Evolutionary conservation across 2,113 vertebrate genomes (phyloP).

Genomic region (Orientallactaga bullata): DNA sequence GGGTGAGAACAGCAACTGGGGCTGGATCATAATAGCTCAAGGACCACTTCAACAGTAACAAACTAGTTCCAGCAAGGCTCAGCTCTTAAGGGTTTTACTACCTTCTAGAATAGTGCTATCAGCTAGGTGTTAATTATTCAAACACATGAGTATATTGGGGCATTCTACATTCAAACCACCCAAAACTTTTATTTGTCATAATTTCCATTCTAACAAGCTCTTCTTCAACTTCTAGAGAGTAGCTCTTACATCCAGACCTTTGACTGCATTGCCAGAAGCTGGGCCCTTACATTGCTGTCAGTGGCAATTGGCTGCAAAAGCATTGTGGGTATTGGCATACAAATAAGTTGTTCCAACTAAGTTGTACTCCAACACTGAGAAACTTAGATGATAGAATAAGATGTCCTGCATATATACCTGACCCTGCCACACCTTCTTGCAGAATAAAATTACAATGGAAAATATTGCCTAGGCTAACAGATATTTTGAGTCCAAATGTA

Average conservation of each 20-base stretch:
- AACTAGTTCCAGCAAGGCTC: too few species aligned
- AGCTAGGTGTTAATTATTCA: too few species aligned
- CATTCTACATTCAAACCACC: too few species aligned
- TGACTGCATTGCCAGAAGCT: neutral
- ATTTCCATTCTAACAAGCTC: neutral
- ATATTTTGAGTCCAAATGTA: neutral
- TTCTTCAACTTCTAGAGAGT: conserved; percentile 30
- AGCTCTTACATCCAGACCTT: neutral
- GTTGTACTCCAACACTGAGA: neutral
- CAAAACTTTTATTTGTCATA: neutral
- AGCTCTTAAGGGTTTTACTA: too few species aligned
- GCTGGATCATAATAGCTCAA: too few species aligned
- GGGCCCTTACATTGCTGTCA: neutral
- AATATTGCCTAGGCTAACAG: neutral
- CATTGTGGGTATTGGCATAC: conserved; percentile 1
- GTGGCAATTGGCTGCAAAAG: neutral
- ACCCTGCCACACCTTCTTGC: neutral
- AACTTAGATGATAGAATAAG: conserved; percentile 1
- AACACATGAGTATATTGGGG: too few species aligned
- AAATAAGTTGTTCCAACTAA: neutral
- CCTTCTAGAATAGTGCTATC: too few species aligned
- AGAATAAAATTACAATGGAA: conserved; percentile 34
- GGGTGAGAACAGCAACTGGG: too few species aligned
- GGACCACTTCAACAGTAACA: too few species aligned
- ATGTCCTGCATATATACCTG: conserved; percentile 29